Evolutionary conservation across 2,888 invertebrate genomes (phyloP), one percentile per base, ranked within the genome.

Genomic region (Lumbricus terrestris): DNA sequence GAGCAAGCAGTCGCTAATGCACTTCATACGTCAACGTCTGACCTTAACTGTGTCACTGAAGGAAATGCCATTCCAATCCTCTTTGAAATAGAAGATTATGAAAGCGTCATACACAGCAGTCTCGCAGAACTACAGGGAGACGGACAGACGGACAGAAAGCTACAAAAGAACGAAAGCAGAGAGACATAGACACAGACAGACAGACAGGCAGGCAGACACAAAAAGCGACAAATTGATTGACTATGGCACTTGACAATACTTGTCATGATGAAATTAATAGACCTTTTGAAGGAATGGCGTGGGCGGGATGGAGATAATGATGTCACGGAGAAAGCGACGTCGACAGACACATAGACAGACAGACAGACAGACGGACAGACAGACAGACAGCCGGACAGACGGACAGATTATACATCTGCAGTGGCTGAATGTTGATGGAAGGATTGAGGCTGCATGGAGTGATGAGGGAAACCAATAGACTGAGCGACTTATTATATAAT

Each of bases 311-410:
- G 69, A 29, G 23, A 2, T 20, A 23, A 1, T 47, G 47, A 47
- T 23, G 47, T 15, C 34, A 83, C 83, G 34, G 29, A 83, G 34
- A 34, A 35, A 83, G 35, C 15, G 33, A 83, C 16, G 34, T 0
- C 33, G 83, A 83, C n/a, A 83, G 83, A 83, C 34, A 34, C 6
- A 83, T 34, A 83, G 83, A 83, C 4, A 34, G 33, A 34, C 83
- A 83, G 83, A 47, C 47, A 90, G 29, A 82, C 91, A 38, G 29
- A 88, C 88, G 54, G 29, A 47, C 40, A 47, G 15, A 42, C 69
- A 34, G 34, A 54, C 42, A 88, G 0, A 47, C 47, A 47, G 23
- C 20, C 47, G 23, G 3, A 47, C 5, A 8, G 23, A 23, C 47
- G 4, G 40, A 6, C 2, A 6, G 23, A 20, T 23, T n/a, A n/a